Percentiles rank a stretch among this genome's conserved stretches.
These are phyloP conservation scores for Martes flavigula DNA, from an alignment of 2,797 vertebrate species.

Conservation along the genomic window DNA sequence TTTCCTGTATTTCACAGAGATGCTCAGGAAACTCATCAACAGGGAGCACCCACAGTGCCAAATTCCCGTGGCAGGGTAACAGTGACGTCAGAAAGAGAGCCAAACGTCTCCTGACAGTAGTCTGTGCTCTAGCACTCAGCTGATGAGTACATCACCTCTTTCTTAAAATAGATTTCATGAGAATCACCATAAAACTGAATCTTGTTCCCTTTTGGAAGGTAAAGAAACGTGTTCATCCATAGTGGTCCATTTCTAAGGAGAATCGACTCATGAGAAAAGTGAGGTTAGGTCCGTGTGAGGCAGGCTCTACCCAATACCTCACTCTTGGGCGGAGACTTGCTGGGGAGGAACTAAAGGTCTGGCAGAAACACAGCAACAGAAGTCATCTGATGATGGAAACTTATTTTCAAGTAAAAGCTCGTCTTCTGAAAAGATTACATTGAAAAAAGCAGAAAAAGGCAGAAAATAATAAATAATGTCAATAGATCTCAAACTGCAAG, in stretches of 20 bases:
- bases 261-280: not conserved
- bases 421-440: not conserved
- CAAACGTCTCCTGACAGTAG: not conserved
- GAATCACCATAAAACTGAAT: not conserved
- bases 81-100: not conserved
- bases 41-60: not conserved
- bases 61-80: not conserved
- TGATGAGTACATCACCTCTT: not conserved
- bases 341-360: not conserved
- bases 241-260: not conserved
- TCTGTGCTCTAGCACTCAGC: not conserved
- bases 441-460: not conserved
- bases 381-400: not conserved
- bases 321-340: too few relatives aligned
- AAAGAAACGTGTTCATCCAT: not conserved
- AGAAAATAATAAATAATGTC: not conserved
- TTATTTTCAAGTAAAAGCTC: not conserved
- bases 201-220: not conserved
- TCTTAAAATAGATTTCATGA: not conserved
- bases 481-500: not conserved
- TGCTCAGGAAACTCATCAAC: not conserved
- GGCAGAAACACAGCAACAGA: not conserved
- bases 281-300: not conserved
- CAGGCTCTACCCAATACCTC: fast-evolving
- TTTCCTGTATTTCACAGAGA: not conserved